Evolutionary conservation across 2,888 invertebrate genomes (phyloP).

Genomic region (Xestia xanthographa): DNA sequence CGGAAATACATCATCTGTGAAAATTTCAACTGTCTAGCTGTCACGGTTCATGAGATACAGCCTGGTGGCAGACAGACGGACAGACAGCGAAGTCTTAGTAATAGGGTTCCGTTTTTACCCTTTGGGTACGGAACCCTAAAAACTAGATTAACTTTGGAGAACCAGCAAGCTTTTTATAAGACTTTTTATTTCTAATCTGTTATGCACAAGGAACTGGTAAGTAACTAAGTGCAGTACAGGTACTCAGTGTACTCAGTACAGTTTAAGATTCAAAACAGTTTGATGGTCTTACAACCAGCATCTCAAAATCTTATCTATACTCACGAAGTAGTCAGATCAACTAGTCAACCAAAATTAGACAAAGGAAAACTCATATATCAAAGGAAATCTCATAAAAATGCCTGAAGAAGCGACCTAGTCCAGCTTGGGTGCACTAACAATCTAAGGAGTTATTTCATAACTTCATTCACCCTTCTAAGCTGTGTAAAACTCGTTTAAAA

Average conservation of each 20-base stretch:
- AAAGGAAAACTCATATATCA: neutral
- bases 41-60: too few species aligned
- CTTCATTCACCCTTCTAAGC: neutral
- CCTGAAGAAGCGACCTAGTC: neutral
- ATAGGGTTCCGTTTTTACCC: too few species aligned
- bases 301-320: neutral
- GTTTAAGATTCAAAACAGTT: neutral
- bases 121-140: too few species aligned
- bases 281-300: neutral
- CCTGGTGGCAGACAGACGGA: too few species aligned
- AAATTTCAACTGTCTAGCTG: too few species aligned
- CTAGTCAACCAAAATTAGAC: neutral
- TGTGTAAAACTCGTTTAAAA: neutral
- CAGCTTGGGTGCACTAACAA: neutral
- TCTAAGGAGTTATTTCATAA: neutral
- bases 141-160: conserved; percentile 13
- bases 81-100: too few species aligned
- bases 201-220: neutral
- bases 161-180: neutral
- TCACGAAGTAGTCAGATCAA: neutral
- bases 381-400: too few species aligned
- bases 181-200: neutral
- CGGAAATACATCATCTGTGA: too few species aligned
- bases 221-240: too few species aligned
- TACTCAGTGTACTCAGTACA: neutral